phyloP scores from a whole-genome alignment of 2,797 vertebrate genomes.

The Phrynocephalus forsythii region DNA sequence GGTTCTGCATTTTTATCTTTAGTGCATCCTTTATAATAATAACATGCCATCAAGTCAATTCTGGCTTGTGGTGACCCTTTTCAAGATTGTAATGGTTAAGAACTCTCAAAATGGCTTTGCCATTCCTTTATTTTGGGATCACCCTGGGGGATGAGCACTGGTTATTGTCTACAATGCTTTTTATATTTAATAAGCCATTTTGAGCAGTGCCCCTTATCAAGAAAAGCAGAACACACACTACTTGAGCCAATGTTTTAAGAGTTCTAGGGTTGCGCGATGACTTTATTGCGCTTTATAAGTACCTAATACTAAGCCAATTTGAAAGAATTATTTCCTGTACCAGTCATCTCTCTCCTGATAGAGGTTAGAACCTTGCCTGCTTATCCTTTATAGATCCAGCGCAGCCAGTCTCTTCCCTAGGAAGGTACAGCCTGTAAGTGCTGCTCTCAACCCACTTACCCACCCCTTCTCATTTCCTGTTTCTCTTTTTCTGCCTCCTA shows the following conservation, averaged over 20 bases:
- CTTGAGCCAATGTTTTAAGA: background rate
- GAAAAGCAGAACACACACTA: background rate
- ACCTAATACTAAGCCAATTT: background rate
- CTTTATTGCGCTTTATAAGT: too few species aligned
- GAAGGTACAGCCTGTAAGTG: slow-evolving; percentile 27
- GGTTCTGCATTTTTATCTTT: background rate
- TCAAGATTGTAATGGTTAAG: too few species aligned
- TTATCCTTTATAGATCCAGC: slow-evolving; percentile 9
- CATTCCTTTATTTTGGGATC: too few species aligned
- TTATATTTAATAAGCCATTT: background rate
- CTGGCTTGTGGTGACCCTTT: too few species aligned
- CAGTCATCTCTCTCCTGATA: background rate
- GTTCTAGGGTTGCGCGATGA: too few species aligned
- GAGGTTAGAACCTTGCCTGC: background rate
- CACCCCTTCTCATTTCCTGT: slow-evolving; percentile 46
- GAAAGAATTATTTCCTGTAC: background rate
- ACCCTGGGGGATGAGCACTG: background rate
- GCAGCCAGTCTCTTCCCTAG: slow-evolving; percentile 4
- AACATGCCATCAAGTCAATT: too few species aligned
- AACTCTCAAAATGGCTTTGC: too few species aligned
- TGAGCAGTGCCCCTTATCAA: background rate
- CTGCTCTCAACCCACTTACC: slow-evolving; percentile 22
- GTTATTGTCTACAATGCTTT: background rate
- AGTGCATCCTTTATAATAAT: background rate
- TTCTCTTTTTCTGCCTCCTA: slow-evolving; percentile 58